A percentile compares a stretch with the other conserved stretches of the same genome.
Conservation (phyloP, 1,140 invertebrate genomes). For the Drosophila setifemur region DNA sequence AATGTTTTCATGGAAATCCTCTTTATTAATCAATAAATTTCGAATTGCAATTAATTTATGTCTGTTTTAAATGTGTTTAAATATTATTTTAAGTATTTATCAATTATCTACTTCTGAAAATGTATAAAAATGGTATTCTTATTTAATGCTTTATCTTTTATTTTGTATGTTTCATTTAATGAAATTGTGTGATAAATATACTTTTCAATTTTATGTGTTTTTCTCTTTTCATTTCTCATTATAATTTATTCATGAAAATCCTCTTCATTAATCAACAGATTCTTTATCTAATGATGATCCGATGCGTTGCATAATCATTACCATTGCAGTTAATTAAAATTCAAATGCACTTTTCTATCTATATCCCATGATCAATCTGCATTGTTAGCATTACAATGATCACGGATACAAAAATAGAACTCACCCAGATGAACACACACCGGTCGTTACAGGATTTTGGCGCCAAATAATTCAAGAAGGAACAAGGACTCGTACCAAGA, state of each 20-base stretch:
- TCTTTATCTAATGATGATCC: neutral
- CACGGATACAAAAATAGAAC: slow-evolving; percentile 4
- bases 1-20: too few species aligned
- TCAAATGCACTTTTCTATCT: slow-evolving; percentile 16
- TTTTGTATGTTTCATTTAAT: too few species aligned
- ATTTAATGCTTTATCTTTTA: too few species aligned
- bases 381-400: slow-evolving; percentile 19
- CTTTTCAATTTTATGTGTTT: too few species aligned
- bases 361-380: neutral
- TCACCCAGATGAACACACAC: slow-evolving; percentile 22
- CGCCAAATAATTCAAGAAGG: slow-evolving; percentile 24
- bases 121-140: too few species aligned
- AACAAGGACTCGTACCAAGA: neutral
- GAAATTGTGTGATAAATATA: too few species aligned
- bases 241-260: neutral
- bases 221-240: too few species aligned
- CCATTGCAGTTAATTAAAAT: neutral
- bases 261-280: neutral
- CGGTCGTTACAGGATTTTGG: slow-evolving; percentile 41
- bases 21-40: too few species aligned
- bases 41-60: too few species aligned
- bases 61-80: too few species aligned
- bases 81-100: too few species aligned
- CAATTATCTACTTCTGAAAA: too few species aligned
- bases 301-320: neutral